Percentiles rank a stretch among this genome's conserved stretches.
Evolutionary conservation across 2,888 invertebrate genomes (phyloP).

Genomic region (Drosophila affinis): DNA sequence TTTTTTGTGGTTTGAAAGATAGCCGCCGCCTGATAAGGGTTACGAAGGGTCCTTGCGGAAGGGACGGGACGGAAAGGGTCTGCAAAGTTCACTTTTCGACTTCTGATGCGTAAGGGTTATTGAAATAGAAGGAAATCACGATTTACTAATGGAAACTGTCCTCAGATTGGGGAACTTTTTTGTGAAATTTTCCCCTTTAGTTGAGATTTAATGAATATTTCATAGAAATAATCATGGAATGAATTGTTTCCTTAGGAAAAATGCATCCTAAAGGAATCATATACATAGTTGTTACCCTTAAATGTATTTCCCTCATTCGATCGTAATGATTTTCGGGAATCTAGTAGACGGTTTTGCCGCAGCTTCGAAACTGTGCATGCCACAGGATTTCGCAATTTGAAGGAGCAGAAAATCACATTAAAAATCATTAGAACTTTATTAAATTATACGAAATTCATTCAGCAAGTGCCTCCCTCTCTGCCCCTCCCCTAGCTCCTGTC

Average conservation of each 20-base stretch:
- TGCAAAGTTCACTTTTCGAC: constrained; percentile 29
- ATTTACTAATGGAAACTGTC: not conserved
- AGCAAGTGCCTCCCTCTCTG: no score
- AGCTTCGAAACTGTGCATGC: no score
- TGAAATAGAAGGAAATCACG: not conserved
- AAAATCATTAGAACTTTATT: no score
- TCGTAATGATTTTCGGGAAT: no score
- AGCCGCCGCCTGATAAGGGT: constrained; percentile 32
- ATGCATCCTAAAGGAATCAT: no score
- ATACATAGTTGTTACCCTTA: no score
- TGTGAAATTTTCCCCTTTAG: not conserved
- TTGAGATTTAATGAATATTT: not conserved
- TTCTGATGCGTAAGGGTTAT: not conserved
- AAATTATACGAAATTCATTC: no score
- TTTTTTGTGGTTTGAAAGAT: constrained; percentile 21
- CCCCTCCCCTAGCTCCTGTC: no score
- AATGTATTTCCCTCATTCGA: no score
- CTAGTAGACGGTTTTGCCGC: no score
- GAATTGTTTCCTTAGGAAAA: not conserved
- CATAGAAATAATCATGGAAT: not conserved
- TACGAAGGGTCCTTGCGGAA: not conserved
- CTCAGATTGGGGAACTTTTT: not conserved
- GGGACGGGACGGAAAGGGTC: constrained; percentile 17
- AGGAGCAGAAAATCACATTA: no score
- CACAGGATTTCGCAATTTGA: no score